Evolutionary conservation across 2,113 vertebrate species (phyloP), one percentile per base, ranked within the genome.

Genomic region (Plotosus lineatus): DNA sequence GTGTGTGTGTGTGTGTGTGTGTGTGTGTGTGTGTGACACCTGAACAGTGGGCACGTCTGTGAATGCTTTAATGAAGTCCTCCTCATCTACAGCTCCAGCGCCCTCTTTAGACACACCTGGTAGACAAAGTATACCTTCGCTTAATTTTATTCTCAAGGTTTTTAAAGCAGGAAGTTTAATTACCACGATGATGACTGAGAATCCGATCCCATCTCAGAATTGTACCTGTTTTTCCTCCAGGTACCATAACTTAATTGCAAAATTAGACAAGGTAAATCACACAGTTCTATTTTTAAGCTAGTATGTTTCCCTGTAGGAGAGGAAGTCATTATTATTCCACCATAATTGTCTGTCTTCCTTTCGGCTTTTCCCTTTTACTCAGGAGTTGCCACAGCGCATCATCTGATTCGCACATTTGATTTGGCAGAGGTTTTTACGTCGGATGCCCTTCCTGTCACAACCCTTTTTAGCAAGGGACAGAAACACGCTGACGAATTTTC

Each of bases 51-150:
- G 96, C 81, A 98, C 97, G 83, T 99, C 97, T 82, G 96, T 97
- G 91, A 98, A 98, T 11, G 95, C 93, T 89, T 95, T 97, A 86
- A 95, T 92, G 85, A 99, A 99, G 89, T 99, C 97, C 73, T 99
- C 97, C 82, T 99, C 97, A 91, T 98, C 97, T 76, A 99, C 88
- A 33, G 87, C 97, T 51, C 96, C 96, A 0, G 95, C 94, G 84
- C 94, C 94, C 85, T 98, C 97, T 90, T 98, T 98, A 66, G 95
- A 92, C 69, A 90, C 86, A 88, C 92, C 96, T 98, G 87, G 87
- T 15, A 88, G 77, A 82, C 58, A 68, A 77, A 17, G 12, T n/a
- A 3, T 19, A 8, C 31, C 5, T 28, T 33, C n/a, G n/a, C n/a
- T 58, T 31, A 3, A 5, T n/a, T n/a, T 21, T 11, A 5, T 50